Evolutionary conservation across 2,113 vertebrate genomes (phyloP).

Genomic region (Aspidoscelis tigris): DNA sequence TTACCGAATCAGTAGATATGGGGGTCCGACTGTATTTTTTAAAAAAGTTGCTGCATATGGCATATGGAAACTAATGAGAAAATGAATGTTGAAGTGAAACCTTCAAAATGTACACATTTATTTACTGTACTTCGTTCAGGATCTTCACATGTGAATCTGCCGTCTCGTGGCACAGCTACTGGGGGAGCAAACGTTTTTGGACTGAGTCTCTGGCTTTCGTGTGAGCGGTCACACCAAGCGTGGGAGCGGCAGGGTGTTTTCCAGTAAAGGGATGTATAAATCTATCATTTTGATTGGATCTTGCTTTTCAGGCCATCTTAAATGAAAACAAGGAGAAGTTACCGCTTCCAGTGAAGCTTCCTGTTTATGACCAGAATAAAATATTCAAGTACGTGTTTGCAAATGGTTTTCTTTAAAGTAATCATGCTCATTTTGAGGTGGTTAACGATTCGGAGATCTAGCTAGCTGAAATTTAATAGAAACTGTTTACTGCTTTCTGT

Average conservation of each 20-base stretch:
- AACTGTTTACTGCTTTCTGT: neutral
- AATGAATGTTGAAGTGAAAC: no score
- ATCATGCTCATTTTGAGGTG: neutral
- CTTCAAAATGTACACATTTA: no score
- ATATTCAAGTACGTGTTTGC: slow-evolving; percentile 83
- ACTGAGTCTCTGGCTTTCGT: neutral
- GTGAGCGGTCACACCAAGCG: neutral
- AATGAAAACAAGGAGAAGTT: slow-evolving; percentile 87
- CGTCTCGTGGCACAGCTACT: neutral
- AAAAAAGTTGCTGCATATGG: neutral
- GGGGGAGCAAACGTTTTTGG: neutral
- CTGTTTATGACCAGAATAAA: slow-evolving; percentile 74
- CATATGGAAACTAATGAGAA: neutral
- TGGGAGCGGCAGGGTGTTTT: neutral
- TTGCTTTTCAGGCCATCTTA: slow-evolving; percentile 77
- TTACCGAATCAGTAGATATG: no score
- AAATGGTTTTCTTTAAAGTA: slow-evolving; percentile 19
- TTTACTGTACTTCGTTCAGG: neutral
- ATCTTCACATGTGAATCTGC: neutral
- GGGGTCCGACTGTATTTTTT: no score
- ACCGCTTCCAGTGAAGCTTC: slow-evolving; percentile 75
- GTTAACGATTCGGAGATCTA: neutral
- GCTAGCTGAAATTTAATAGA: neutral
- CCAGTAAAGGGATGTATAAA: neutral
- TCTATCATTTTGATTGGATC: neutral